Conservation (phyloP, 2,888 invertebrate genomes). For the Mimachlamys varia region DNA sequence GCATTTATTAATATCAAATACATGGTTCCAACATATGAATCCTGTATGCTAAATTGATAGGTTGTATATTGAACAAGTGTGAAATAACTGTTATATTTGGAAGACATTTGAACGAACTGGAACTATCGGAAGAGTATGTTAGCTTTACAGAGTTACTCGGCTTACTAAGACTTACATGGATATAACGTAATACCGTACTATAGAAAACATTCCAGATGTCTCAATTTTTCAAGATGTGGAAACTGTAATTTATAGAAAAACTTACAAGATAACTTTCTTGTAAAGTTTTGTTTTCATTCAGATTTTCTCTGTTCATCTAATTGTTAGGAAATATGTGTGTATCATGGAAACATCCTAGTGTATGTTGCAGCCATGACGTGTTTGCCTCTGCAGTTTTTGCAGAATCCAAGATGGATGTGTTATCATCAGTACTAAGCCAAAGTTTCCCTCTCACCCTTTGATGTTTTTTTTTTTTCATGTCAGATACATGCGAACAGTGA, state of each 20-base stretch:
- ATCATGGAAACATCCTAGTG: background rate
- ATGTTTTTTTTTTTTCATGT: background rate
- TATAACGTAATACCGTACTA: background rate
- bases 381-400: background rate
- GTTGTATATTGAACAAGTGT: background rate
- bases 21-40: slow-evolving; percentile 98
- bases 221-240: too few relatives aligned
- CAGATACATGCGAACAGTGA: background rate
- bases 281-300: too few relatives aligned
- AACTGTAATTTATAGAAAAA: background rate
- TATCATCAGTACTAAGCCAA: background rate
- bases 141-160: too few relatives aligned
- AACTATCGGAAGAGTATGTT: background rate
- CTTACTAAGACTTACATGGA: background rate
- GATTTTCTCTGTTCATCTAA: background rate
- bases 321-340: background rate
- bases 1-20: slow-evolving; percentile 99
- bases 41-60: slow-evolving; percentile 83
- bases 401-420: background rate
- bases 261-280: background rate
- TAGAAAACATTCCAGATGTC: too few relatives aligned
- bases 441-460: background rate
- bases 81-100: background rate
- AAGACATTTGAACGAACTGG: background rate
- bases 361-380: background rate